A percentile compares a stretch with the other conserved stretches of the same genome.
phyloP scores from a whole-genome alignment of 2,113 vertebrate genomes.

The Pao palembangensis region DNA sequence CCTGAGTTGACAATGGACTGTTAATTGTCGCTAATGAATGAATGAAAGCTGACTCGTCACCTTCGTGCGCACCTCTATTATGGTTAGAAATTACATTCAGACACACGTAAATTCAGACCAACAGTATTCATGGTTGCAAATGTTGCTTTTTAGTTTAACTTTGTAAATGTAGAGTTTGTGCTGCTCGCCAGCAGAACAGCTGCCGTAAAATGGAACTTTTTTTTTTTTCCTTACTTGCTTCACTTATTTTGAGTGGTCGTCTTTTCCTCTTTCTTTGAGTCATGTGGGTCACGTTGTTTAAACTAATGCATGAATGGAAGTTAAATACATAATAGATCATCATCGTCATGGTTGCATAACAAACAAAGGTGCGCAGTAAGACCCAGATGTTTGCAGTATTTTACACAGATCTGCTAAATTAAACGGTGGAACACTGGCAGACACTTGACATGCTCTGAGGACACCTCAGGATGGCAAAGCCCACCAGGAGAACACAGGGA shows the following conservation, averaged over 20 bases:
- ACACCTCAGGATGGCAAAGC: not conserved
- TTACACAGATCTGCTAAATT: not conserved
- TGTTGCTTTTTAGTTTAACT: no score
- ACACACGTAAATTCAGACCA: no score
- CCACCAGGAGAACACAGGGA: no score
- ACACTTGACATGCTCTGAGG: not conserved
- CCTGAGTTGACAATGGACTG: no score
- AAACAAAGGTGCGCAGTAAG: constrained; percentile 28
- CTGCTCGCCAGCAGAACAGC: no score
- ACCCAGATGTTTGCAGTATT: constrained; percentile 6
- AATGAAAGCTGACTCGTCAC: no score
- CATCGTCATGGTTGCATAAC: constrained; percentile 8
- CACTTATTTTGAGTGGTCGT: not conserved
- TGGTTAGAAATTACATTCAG: no score
- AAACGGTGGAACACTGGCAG: not conserved
- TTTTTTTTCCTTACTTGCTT: not conserved
- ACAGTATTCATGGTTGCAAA: no score
- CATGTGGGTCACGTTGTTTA: not conserved
- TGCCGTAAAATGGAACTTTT: not conserved
- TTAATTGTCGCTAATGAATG: no score
- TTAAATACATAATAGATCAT: constrained; percentile 18
- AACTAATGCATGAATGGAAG: not conserved
- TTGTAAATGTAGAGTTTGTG: no score
- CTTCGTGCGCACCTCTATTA: no score
- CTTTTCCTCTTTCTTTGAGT: not conserved